Evolutionary conservation across 2,113 vertebrate genomes (phyloP).

Genomic region (Lophura nycthemera): DNA sequence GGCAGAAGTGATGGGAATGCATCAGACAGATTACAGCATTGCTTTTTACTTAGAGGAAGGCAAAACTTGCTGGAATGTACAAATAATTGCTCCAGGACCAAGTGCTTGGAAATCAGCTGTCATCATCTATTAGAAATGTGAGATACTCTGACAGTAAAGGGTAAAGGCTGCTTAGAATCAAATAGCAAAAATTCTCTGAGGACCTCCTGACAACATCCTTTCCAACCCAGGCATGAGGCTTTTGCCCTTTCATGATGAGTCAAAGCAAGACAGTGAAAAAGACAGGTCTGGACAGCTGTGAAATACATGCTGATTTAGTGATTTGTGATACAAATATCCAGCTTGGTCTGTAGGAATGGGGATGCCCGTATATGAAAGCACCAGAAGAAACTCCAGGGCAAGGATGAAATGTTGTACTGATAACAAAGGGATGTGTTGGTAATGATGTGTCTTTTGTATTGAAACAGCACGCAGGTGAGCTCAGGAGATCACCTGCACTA

Average conservation of each 20-base stretch:
- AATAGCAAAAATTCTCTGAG: not conserved
- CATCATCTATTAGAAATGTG: not conserved
- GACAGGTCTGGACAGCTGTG: not conserved
- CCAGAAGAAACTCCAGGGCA: not conserved
- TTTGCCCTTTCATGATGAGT: not conserved
- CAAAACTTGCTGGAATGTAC: not conserved
- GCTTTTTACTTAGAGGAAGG: not conserved
- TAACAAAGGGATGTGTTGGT: accelerated
- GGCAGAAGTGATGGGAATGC: not conserved
- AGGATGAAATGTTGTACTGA: not conserved
- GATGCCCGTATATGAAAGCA: not conserved
- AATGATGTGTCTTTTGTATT: no score
- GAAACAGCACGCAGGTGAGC: not conserved
- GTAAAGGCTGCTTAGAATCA: not conserved
- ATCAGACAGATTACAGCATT: not conserved
- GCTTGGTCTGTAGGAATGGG: not conserved
- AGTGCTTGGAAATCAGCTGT: not conserved
- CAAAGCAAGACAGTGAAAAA: not conserved
- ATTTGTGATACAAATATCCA: not conserved
- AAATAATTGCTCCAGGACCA: not conserved
- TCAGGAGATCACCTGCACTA: not conserved
- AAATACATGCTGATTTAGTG: not conserved
- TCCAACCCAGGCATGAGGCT: not conserved
- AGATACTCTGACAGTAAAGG: not conserved
- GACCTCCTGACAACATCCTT: not conserved